Percentiles rank a stretch among this genome's conserved stretches.
Conservation (phyloP, 2,113 vertebrate genomes). For the Xiphophorus maculatus region DNA sequence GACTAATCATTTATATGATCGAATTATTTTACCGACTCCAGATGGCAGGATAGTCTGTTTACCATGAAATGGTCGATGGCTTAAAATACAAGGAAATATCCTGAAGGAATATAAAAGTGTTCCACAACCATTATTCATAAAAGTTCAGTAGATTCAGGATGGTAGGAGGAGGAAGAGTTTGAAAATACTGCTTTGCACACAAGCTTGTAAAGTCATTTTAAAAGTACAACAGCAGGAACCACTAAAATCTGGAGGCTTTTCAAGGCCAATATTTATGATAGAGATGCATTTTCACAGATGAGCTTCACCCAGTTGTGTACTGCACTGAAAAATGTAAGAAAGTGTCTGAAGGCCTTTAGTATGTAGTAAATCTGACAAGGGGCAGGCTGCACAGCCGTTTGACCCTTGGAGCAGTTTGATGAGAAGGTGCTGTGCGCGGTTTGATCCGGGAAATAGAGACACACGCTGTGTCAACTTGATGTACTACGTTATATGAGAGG, state of each 20-base stretch:
- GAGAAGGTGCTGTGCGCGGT: slow-evolving; percentile 45
- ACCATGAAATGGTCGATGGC: not conserved
- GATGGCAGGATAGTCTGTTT: not conserved
- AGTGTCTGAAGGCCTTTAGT: slow-evolving; percentile 52
- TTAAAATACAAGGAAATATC: slow-evolving; percentile 11
- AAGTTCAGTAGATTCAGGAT: not conserved
- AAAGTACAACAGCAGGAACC: slow-evolving; percentile 10
- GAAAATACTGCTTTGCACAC: slow-evolving; percentile 23
- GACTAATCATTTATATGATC: not conserved
- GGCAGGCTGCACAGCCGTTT: slow-evolving; percentile 41
- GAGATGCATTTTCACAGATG: slow-evolving; percentile 36
- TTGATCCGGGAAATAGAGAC: slow-evolving; percentile 51
- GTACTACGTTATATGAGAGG: slow-evolving; percentile 46
- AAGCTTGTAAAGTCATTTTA: slow-evolving; percentile 15
- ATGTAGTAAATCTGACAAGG: slow-evolving; percentile 66
- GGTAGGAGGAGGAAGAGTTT: not conserved
- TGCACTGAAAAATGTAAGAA: slow-evolving; percentile 50
- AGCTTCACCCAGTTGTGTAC: slow-evolving; percentile 12
- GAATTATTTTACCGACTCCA: slow-evolving; percentile 2
- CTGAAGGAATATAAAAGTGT: slow-evolving; percentile 6
- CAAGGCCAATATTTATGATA: slow-evolving; percentile 48
- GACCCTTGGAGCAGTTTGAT: slow-evolving; percentile 59
- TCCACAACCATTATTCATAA: slow-evolving; percentile 15
- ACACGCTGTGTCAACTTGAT: slow-evolving; percentile 56
- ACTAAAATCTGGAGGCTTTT: slow-evolving; percentile 14